These are phyloP conservation scores for Ametastegia equiseti DNA, from an alignment of 2,888 invertebrate genomes.

Conservation along the genomic window DNA sequence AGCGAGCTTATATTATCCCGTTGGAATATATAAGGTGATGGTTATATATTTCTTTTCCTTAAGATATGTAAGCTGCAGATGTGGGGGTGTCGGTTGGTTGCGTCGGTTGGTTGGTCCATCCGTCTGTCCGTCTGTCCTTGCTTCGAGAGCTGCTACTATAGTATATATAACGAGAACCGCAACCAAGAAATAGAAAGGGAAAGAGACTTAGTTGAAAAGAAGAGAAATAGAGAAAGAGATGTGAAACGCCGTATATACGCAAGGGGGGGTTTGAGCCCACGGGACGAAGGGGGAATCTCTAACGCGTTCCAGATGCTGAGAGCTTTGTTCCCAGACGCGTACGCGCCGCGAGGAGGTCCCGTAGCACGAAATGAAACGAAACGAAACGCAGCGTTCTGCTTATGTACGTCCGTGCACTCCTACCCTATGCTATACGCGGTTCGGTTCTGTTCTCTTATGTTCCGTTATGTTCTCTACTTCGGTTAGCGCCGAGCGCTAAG, in stretches of 20 bases:
- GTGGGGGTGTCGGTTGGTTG: slow-evolving; percentile 7
- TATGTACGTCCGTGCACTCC: slow-evolving; percentile 55
- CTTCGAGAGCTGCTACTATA: background rate
- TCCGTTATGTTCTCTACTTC: too few species aligned
- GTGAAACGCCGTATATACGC: slow-evolving; percentile 7
- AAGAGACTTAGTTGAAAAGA: background rate
- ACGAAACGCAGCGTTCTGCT: slow-evolving; percentile 43
- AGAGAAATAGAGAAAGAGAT: slow-evolving; percentile 45
- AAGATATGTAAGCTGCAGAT: slow-evolving; percentile 14
- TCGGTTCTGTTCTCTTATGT: background rate
- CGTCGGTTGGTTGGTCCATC: slow-evolving; percentile 19
- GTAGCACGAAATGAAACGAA: background rate
- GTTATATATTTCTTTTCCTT: slow-evolving; percentile 22
- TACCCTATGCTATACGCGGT: too few species aligned
- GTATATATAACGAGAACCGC: background rate
- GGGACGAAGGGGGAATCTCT: slow-evolving; percentile 60
- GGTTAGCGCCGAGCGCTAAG: background rate
- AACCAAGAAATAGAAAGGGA: background rate
- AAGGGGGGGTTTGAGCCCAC: slow-evolving; percentile 47
- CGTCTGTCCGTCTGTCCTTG: too few species aligned
- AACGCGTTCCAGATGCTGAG: slow-evolving; percentile 74
- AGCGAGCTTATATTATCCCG: background rate
- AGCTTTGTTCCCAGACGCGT: slow-evolving; percentile 70
- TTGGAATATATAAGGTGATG: background rate
- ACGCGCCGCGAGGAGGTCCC: slow-evolving; percentile 55